Conservation (phyloP, 2,113 vertebrate genomes). For the Cinclus mexicanus region DNA sequence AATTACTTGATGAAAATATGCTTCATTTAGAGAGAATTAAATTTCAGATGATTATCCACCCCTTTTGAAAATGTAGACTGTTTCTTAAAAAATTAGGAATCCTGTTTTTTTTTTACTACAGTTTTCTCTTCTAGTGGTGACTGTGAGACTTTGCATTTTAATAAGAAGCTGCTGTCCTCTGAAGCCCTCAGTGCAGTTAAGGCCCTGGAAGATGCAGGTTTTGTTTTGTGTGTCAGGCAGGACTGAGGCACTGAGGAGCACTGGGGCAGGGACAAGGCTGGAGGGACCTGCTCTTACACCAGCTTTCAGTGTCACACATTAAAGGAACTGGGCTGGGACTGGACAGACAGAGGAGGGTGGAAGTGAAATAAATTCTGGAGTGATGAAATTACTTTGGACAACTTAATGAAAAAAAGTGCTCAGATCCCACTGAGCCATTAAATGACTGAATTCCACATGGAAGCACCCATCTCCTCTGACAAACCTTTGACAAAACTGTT, state of each 20-base stretch:
- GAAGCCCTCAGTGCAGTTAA: neutral
- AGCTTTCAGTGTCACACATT: neutral
- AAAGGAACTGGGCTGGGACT: neutral
- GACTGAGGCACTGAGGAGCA: neutral
- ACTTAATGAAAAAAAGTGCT: slow-evolving; percentile 57
- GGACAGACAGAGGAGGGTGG: neutral
- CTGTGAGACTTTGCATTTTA: neutral
- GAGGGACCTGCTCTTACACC: neutral
- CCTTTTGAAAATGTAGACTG: neutral
- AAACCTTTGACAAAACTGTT: slow-evolving; percentile 35
- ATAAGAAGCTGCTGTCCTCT: neutral
- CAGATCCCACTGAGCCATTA: slow-evolving; percentile 23
- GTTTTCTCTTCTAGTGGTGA: neutral
- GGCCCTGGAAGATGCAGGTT: neutral
- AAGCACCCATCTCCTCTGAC: slow-evolving; percentile 14
- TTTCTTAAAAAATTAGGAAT: neutral
- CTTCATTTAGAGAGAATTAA: neutral
- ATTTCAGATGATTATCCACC: neutral
- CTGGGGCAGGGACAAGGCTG: neutral
- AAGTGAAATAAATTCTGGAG: neutral
- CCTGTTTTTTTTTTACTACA: neutral
- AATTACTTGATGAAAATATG: neutral
- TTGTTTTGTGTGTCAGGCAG: neutral
- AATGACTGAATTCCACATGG: slow-evolving; percentile 63
- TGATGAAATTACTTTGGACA: slow-evolving; percentile 62